Evolutionary conservation across 1,140 invertebrate genomes (phyloP).

Genomic region (Lethrus apterus): DNA sequence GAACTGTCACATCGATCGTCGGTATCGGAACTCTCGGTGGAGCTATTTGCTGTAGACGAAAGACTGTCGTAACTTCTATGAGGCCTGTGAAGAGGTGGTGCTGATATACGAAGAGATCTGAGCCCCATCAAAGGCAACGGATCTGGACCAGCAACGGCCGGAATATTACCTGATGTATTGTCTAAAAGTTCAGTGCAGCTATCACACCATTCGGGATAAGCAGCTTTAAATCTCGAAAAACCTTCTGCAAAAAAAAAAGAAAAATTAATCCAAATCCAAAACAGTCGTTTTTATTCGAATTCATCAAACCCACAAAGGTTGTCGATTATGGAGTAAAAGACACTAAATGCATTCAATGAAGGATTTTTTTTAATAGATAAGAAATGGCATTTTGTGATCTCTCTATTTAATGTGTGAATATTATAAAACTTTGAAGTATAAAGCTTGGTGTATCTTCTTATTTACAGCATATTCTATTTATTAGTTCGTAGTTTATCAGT

Average conservation of each 20-base stretch:
- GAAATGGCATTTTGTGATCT: too few relatives aligned
- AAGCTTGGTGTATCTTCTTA: too few relatives aligned
- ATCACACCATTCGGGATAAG: conserved; percentile 85
- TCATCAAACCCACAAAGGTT: too few relatives aligned
- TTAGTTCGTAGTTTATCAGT: too few relatives aligned
- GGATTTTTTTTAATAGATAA: too few relatives aligned
- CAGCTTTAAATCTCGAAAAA: conserved; percentile 68
- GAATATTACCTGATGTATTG: conserved; percentile 37
- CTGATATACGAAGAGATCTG: conserved; percentile 66
- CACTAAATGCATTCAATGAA: too few relatives aligned
- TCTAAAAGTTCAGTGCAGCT: conserved; percentile 32
- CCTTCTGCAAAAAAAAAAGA: conserved; percentile 62
- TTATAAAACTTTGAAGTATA: too few relatives aligned
- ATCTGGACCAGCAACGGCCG: conserved; percentile 37
- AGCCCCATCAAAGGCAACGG: conserved; percentile 53
- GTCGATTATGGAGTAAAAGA: too few relatives aligned
- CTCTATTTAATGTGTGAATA: too few relatives aligned
- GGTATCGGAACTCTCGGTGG: conserved; percentile 40
- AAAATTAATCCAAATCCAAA: too few relatives aligned
- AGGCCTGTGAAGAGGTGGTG: conserved; percentile 43
- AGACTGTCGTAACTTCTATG: conserved; percentile 34
- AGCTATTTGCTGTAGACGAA: conserved; percentile 40
- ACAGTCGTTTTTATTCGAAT: too few relatives aligned
- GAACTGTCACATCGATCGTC: conserved; percentile 46
- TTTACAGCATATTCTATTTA: too few relatives aligned